Evolutionary conservation across 2,113 vertebrate genomes (phyloP), one percentile per base, ranked within the genome.

Genomic region (Hippoglossus stenolepis): DNA sequence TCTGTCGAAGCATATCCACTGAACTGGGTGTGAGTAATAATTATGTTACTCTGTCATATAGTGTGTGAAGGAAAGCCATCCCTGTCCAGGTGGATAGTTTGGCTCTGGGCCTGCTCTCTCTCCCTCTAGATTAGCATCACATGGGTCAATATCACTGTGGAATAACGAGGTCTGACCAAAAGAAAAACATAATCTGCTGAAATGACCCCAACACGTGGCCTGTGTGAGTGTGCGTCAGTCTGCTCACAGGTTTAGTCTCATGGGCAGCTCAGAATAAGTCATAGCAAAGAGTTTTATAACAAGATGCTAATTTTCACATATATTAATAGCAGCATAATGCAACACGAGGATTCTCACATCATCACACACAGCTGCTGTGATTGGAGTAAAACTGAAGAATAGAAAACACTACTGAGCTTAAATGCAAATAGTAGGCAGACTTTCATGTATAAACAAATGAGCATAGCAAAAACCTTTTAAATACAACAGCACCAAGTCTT

Each of bases 71-170:
- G 43, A 17, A 49, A 4, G 45, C 45, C 45, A 49, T 18, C 45
- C 6, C 45, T 49, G 45, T 15, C 45, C 45, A 45, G 43, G 43
- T 45, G 14, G 12, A 45, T 49, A 18, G 45, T 49, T 49, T 26
- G 15, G 7, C 5, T 40, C 14, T 51, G 43, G 9, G 11, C 59
- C n/a, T 3, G 6, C 57, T 26, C 35, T 45, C 63, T 73, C 35
- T 70, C 17, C 45, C 11, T 21, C 15, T 57, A 21, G 66, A 75
- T 21, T 71, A 78, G 2, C 1, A 47, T 86, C 81, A 86, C 65
- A 65, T 80, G 74, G 24, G n/a, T 56, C 12, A 62, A 3, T 3
- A 74, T 17, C 4, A 24, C 49, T 54, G 45, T 62, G 9, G 17
- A 68, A 43, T 18, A 61, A 75, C 43, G 65, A 18, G 43, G 20